A percentile compares a stretch with the other conserved stretches of the same genome.
phyloP scores from a whole-genome alignment of 2,113 vertebrate genomes.

The Podarcis muralis region DNA sequence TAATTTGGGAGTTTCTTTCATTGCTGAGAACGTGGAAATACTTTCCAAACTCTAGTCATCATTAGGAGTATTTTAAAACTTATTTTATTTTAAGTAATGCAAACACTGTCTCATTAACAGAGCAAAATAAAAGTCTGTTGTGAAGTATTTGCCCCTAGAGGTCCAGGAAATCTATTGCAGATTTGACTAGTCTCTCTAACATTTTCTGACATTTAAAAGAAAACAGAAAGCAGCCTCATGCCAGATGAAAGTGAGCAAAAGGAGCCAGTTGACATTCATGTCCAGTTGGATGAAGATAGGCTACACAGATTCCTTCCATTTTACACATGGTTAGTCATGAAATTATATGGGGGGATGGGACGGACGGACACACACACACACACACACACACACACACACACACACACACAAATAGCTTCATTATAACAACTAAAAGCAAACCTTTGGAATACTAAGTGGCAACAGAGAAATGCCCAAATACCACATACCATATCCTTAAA shows the following conservation, averaged over 20 bases:
- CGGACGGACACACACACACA: neutral
- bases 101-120: constrained; percentile 31
- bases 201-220: constrained; percentile 83
- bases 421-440: constrained; percentile 67
- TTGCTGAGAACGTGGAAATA: neutral
- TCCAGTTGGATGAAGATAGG: constrained; percentile 72
- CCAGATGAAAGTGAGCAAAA: constrained; percentile 75
- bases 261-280: constrained; percentile 65
- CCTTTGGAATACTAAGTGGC: constrained; percentile 65
- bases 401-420: constrained; percentile 10
- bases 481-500: constrained; percentile 58
- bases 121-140: constrained; percentile 30
- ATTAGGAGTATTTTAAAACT: constrained; percentile 24
- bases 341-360: constrained; percentile 61
- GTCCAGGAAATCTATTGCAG: constrained; percentile 70
- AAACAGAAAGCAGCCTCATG: constrained; percentile 73
- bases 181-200: constrained; percentile 76
- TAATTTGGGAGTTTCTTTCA: constrained; percentile 1
- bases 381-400: no score
- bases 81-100: constrained; percentile 57
- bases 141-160: constrained; percentile 61
- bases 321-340: constrained; percentile 77
- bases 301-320: constrained; percentile 79
- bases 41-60: constrained; percentile 1
- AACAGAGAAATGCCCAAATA: constrained; percentile 67